These are phyloP conservation scores for Ormyrus thymus DNA, from an alignment of 2,888 invertebrate species.

Conservation along the genomic window DNA sequence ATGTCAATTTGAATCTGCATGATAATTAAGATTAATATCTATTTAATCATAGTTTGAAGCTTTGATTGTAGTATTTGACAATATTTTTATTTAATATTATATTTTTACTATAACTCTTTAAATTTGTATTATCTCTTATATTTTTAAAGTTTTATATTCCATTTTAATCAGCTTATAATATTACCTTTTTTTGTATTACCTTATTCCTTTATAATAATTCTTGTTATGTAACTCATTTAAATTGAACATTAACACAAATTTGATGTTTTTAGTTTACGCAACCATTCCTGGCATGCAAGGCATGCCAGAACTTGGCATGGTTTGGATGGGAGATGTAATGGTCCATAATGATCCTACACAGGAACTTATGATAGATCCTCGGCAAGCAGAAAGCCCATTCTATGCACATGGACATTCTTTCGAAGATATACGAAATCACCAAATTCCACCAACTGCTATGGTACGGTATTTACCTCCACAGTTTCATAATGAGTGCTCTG, in stretches of 20 bases:
- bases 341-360: slow-evolving; percentile 72
- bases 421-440: slow-evolving; percentile 72
- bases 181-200: neutral
- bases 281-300: slow-evolving; percentile 78
- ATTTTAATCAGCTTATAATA: too few species aligned
- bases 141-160: too few species aligned
- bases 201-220: neutral
- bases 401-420: slow-evolving; percentile 70
- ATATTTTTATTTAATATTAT: too few species aligned
- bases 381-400: slow-evolving; percentile 71
- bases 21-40: too few species aligned
- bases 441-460: slow-evolving; percentile 71
- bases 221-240: neutral
- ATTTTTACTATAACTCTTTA: too few species aligned
- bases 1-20: too few species aligned
- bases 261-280: slow-evolving; percentile 67
- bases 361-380: slow-evolving; percentile 72
- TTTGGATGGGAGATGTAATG: slow-evolving; percentile 81
- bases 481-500: slow-evolving; percentile 71
- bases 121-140: too few species aligned
- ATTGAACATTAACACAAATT: neutral
- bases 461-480: slow-evolving; percentile 71
- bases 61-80: too few species aligned
- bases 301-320: slow-evolving; percentile 80
- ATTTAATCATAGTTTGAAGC: too few species aligned